These are phyloP conservation scores for Eonycteris spelaea DNA, from an alignment of 2,113 vertebrate genomes.

Conservation along the genomic window DNA sequence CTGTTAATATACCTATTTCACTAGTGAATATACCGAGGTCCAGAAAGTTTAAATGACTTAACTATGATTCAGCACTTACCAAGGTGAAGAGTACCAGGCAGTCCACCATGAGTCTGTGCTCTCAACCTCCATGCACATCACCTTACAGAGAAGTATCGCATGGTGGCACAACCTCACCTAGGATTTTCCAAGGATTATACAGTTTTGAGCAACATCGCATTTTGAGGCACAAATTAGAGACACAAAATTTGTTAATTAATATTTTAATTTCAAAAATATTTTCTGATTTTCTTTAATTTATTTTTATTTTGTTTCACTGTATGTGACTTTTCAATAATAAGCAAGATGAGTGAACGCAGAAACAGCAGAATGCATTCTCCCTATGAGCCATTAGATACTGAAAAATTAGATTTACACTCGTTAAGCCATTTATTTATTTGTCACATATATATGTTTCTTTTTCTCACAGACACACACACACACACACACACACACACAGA, in stretches of 20 bases:
- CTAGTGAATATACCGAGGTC: neutral
- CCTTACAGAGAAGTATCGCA: neutral
- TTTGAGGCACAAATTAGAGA: neutral
- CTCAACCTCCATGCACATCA: neutral
- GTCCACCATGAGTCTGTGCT: neutral
- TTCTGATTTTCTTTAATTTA: neutral
- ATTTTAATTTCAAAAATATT: neutral
- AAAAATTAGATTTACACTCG: neutral
- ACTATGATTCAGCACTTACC: accelerated
- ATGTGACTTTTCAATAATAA: neutral
- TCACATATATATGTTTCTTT: neutral
- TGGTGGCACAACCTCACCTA: accelerated
- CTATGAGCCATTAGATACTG: neutral
- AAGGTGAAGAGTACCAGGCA: neutral
- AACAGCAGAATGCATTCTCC: neutral
- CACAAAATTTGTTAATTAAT: neutral
- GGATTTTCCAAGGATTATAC: neutral
- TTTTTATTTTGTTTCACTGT: neutral
- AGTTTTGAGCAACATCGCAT: neutral
- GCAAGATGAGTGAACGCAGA: neutral
- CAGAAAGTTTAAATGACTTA: neutral
- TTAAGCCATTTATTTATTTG: neutral
- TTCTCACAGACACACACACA: neutral
- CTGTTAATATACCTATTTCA: neutral
- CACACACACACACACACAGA: neutral